phyloP scores from a whole-genome alignment of 2,113 vertebrate species.

The Symphodus melops region DNA sequence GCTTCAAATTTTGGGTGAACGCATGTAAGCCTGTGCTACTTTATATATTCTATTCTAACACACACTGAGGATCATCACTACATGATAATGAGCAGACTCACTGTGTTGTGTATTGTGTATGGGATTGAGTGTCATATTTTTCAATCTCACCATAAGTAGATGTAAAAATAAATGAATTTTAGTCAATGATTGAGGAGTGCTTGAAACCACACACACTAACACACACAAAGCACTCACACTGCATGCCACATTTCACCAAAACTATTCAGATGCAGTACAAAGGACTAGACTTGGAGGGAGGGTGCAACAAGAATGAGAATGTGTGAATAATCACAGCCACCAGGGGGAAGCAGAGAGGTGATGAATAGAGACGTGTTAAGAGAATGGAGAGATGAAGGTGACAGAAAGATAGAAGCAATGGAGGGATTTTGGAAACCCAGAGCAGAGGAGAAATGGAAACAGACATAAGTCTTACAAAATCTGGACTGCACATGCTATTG shows the following conservation, averaged over 20 bases:
- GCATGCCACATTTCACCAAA: conserved; percentile 44
- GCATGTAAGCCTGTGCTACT: background rate
- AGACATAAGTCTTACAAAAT: conserved; percentile 39
- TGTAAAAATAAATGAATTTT: background rate
- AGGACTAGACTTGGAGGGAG: conserved; percentile 42
- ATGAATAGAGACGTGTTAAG: conserved; percentile 70
- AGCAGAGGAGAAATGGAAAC: conserved; percentile 33
- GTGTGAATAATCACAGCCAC: conserved; percentile 70
- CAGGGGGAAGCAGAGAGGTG: conserved; percentile 79
- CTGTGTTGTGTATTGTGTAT: background rate
- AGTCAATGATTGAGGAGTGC: conserved; percentile 9
- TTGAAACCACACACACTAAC: conserved; percentile 2
- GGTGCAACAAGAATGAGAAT: conserved; percentile 61
- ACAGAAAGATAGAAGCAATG: conserved; percentile 68
- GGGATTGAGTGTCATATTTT: background rate
- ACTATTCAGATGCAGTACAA: conserved; percentile 58
- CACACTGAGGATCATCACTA: conserved; percentile 14
- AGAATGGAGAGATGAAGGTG: conserved; percentile 77
- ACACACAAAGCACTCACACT: conserved; percentile 23
- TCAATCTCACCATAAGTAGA: background rate
- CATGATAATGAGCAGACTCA: conserved; percentile 1
- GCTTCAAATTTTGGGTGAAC: conserved; percentile 10
- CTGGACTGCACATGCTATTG: conserved; percentile 45
- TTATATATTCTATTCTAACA: background rate
- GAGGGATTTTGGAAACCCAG: conserved; percentile 55